Base-by-base conservation (phyloP, 23 tunicate genomes). In the Ascidia mentula region DNA sequence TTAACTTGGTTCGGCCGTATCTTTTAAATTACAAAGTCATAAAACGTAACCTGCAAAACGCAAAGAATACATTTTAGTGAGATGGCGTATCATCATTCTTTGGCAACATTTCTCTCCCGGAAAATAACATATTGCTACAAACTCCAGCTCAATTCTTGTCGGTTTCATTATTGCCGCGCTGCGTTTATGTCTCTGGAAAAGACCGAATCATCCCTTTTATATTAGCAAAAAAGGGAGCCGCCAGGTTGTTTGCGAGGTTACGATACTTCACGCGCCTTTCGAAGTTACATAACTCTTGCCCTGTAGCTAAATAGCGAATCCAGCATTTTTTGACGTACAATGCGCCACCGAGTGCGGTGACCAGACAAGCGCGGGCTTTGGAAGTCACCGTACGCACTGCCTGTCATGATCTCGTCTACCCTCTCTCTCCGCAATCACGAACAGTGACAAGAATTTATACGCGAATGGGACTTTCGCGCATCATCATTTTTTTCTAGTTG, bases 261-360 rank as follows among this genome's bases (percentile, higher is more conserved):
- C 12, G 65, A 53, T 28, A 53, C 65, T 53, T 53, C 65, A 53
- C 65, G 65, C 65, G 7, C 65, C n/a, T n/a, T 5, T 9, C 65
- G 65, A 53, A 53, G 65, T 53, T 53, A 53, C 65, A 53, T 53
- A 53, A 53, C 65, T 53, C 65, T 53, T 53, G 65, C 65, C 65
- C 65, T 28, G 65, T 53, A 53, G 65, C 65, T 9, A 53, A 53
- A 53, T 53, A 53, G 65, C 65, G 65, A 42, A 53, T 53, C 65
- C 13, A 20, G 65, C 65, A 53, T 53, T 53, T 53, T 53, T 53
- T 26, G 65, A 53, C 22, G 65, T 53, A 20, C 13, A 28, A 26
- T 53, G 7, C 13, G 65, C 65, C 65, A 53, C 65, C 22, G 65
- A 3, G n/a, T n/a, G n/a, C n/a, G n/a, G n/a, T n/a, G n/a, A n/a